These are phyloP conservation scores for Ferrisia virgata DNA, from an alignment of 2,888 invertebrate genomes.

Conservation along the genomic window DNA sequence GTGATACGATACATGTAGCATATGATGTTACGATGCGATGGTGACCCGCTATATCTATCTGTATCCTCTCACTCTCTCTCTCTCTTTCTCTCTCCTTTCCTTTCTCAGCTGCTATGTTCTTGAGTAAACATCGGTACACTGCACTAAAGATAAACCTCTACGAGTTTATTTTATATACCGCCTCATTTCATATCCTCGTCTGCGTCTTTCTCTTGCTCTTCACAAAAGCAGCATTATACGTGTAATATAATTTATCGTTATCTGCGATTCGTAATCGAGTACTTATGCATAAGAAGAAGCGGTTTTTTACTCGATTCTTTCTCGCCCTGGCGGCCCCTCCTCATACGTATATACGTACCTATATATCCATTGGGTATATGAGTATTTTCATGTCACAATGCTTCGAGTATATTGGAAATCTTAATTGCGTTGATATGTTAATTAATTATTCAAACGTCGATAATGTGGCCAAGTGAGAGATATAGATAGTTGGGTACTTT, in stretches of 20 bases:
- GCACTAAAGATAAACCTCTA: neutral
- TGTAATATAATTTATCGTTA: neutral
- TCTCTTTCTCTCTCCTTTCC: too few relatives aligned
- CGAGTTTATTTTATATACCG: neutral
- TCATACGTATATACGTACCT: neutral
- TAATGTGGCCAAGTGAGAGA: neutral
- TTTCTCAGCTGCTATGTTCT: too few relatives aligned
- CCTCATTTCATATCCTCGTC: neutral
- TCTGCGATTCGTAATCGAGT: neutral
- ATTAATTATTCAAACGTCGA: neutral
- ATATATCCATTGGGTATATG: too few relatives aligned
- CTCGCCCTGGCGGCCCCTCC: neutral
- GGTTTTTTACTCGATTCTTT: neutral
- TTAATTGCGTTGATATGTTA: constrained; percentile 13
- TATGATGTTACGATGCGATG: too few relatives aligned
- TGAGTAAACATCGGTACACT: neutral
- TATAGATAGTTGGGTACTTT: neutral
- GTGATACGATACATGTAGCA: too few relatives aligned
- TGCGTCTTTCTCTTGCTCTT: neutral
- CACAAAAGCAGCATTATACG: too few relatives aligned
- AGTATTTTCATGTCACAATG: neutral
- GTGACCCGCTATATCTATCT: neutral
- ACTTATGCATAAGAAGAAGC: neutral
- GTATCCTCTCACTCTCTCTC: neutral
- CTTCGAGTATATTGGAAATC: neutral